Conservation (phyloP, 2,797 vertebrate species). For the Halcyon badia region DNA sequence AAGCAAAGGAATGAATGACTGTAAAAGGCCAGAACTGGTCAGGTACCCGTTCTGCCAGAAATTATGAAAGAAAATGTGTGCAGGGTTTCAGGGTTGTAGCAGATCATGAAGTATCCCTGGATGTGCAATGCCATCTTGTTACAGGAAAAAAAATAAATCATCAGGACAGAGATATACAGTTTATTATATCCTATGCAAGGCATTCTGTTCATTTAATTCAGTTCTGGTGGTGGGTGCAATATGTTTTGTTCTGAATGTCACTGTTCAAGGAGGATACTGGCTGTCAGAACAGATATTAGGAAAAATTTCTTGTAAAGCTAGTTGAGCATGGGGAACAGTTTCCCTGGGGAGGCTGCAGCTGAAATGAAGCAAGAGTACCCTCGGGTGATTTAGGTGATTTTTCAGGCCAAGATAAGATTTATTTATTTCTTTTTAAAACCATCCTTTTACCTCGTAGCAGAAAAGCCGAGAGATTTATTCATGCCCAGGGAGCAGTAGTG, state of each 20-base stretch:
- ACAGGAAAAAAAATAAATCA: accelerated
- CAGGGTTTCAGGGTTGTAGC: background rate
- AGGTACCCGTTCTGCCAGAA: background rate
- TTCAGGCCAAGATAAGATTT: background rate
- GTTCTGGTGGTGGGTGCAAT: background rate
- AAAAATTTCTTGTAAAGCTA: background rate
- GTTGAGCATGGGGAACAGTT: background rate
- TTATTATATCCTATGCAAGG: background rate
- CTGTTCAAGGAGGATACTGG: background rate
- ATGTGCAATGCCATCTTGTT: background rate
- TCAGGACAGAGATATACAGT: background rate
- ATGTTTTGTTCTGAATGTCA: background rate
- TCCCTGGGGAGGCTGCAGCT: background rate
- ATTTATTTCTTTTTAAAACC: background rate
- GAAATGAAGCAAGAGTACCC: background rate
- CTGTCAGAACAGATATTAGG: background rate
- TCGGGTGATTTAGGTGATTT: background rate
- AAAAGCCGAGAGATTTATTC: conserved; percentile 15
- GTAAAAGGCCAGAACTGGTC: background rate
- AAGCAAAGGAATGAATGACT: background rate
- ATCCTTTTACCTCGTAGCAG: background rate
- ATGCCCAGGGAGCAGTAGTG: background rate
- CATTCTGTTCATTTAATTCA: background rate
- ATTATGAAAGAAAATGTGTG: background rate
- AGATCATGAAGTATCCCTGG: background rate